Evolutionary conservation across 2,113 vertebrate species (phyloP).

Genomic region (Xiphorhynchus elegans): DNA sequence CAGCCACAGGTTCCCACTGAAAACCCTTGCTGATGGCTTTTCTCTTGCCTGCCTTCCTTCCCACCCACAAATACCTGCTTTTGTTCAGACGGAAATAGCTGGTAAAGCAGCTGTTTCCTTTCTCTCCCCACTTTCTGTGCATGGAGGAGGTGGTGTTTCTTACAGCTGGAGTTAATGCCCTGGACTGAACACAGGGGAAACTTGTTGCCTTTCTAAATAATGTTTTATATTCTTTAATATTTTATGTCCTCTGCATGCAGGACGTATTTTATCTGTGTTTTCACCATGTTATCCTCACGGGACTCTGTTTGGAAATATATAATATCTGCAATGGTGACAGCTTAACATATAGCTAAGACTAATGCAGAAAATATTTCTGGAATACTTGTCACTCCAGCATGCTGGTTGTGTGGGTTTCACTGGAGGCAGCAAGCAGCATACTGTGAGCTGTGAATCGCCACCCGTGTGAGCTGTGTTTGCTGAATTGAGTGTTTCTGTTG

Average conservation of each 20-base stretch:
- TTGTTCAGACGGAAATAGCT: neutral
- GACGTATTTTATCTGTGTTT: neutral
- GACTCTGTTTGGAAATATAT: neutral
- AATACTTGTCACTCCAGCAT: neutral
- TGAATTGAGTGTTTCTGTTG: neutral
- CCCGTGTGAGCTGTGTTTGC: neutral
- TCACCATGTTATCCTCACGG: neutral
- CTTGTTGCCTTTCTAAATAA: neutral
- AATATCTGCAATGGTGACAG: conserved; percentile 22
- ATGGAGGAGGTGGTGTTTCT: neutral
- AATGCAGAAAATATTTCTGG: conserved; percentile 49
- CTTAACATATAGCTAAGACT: neutral
- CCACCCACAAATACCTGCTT: neutral
- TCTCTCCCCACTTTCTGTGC: neutral
- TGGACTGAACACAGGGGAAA: neutral
- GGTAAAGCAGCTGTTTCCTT: neutral
- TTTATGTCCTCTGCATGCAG: conserved; percentile 7
- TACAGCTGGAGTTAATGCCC: neutral
- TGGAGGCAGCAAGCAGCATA: conserved; percentile 15
- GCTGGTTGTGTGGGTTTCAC: conserved; percentile 15
- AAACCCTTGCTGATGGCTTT: neutral
- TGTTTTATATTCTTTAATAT: conserved; percentile 14
- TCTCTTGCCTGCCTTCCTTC: neutral
- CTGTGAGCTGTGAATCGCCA: neutral
- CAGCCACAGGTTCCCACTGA: neutral